Evolutionary conservation across 1,140 invertebrate species (phyloP).

Genomic region (Copidosoma floridanum): DNA sequence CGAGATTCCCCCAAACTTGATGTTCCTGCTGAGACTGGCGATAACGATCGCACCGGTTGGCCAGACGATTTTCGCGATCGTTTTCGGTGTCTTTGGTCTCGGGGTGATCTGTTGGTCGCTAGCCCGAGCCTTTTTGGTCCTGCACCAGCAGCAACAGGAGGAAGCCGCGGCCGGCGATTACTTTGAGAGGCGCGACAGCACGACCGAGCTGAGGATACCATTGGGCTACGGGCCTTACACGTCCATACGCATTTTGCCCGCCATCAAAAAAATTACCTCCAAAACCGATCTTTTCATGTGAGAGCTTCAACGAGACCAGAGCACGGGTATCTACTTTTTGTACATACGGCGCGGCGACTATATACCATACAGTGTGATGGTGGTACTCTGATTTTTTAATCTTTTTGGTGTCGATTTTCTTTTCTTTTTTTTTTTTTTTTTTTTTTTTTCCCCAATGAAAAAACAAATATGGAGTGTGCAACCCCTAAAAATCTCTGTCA

Average conservation of each 20-base stretch:
- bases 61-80: conserved; percentile 38
- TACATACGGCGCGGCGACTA: too few relatives aligned
- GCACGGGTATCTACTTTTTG: too few relatives aligned
- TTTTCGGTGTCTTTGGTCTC: conserved; percentile 38
- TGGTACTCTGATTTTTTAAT: too few relatives aligned
- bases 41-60: conserved; percentile 34
- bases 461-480: too few relatives aligned
- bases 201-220: conserved; percentile 48
- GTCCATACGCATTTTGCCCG: conserved; percentile 47
- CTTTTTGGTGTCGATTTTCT: too few relatives aligned
- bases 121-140: conserved; percentile 33
- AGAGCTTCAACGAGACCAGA: too few relatives aligned
- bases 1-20: conserved; percentile 28
- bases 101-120: conserved; percentile 38
- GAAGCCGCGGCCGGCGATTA: neutral
- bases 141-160: conserved; percentile 38
- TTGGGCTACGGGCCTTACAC: conserved; percentile 50
- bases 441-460: too few relatives aligned
- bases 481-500: too few relatives aligned
- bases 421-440: too few relatives aligned
- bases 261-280: conserved; percentile 50
- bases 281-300: conserved; percentile 46
- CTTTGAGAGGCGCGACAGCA: conserved; percentile 39
- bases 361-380: too few relatives aligned
- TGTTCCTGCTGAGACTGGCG: conserved; percentile 32